phyloP scores from a whole-genome alignment of 2,113 vertebrate species.

The Heterocephalus glaber region DNA sequence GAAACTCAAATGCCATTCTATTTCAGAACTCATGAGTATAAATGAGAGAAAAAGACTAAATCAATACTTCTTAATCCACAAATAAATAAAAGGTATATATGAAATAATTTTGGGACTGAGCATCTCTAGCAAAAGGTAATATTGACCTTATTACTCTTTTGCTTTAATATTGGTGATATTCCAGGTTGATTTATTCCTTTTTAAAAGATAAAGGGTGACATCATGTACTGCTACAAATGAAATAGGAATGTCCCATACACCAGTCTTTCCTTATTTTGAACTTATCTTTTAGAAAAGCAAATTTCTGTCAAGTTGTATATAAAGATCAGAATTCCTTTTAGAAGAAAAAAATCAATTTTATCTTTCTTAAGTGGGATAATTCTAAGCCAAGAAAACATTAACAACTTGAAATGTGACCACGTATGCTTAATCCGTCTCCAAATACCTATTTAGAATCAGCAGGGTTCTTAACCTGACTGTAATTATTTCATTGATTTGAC shows the following conservation, averaged over 20 bases:
- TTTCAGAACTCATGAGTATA: not conserved
- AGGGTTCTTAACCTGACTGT: conserved; percentile 37
- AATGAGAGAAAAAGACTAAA: not conserved
- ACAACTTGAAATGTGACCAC: not conserved
- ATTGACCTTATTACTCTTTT: not conserved
- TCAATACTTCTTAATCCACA: not conserved
- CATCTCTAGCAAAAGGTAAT: not conserved
- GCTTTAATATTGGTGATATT: not conserved
- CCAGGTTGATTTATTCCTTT: not conserved
- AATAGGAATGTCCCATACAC: not conserved
- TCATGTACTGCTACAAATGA: not conserved
- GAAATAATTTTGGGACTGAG: not conserved
- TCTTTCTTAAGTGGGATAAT: conserved; percentile 41
- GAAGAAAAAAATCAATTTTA: conserved; percentile 32
- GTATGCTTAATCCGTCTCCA: conserved; percentile 41
- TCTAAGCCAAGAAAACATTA: conserved; percentile 29
- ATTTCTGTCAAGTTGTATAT: not conserved
- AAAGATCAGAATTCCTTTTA: conserved; percentile 8
- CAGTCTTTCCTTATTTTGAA: not conserved
- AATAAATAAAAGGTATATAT: not conserved
- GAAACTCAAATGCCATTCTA: not conserved
- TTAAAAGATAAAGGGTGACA: not conserved
- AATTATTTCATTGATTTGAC: conserved; percentile 70
- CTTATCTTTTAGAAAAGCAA: conserved; percentile 29
- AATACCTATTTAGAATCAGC: conserved; percentile 54